Evolutionary conservation across 2,113 vertebrate species (phyloP).

Genomic region (Meriones unguiculatus): DNA sequence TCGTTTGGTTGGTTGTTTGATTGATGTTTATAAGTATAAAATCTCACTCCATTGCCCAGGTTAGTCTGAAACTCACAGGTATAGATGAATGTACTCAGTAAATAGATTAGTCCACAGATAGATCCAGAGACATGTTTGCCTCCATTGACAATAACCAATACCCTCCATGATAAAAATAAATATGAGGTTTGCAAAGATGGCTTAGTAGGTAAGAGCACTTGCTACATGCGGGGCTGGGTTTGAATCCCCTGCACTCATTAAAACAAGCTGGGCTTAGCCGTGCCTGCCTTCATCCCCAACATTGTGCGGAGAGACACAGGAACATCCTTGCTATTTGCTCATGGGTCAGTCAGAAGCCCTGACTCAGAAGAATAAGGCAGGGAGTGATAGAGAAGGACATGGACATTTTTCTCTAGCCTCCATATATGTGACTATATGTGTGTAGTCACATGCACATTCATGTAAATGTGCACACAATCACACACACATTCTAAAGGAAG

Average conservation of each 20-base stretch:
- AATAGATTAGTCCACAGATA: background rate
- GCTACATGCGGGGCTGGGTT: background rate
- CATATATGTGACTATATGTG: too few relatives aligned
- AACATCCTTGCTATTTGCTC: background rate
- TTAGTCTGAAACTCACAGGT: background rate
- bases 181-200: background rate
- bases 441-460: too few relatives aligned
- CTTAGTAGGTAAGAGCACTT: background rate
- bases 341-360: too few relatives aligned
- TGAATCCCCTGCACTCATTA: background rate
- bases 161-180: slow-evolving; percentile 34
- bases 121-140: background rate
- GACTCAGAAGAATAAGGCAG: background rate
- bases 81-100: background rate
- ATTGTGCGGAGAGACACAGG: background rate
- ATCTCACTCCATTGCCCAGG: background rate
- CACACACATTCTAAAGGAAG: background rate
- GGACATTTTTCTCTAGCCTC: background rate
- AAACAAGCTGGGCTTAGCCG: background rate
- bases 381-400: too few relatives aligned
- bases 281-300: background rate
- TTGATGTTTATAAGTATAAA: background rate
- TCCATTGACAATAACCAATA: background rate
- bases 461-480: background rate
- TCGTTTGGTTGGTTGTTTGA: background rate